phyloP scores from a whole-genome alignment of 2,888 invertebrate genomes.

The Automeris io region DNA sequence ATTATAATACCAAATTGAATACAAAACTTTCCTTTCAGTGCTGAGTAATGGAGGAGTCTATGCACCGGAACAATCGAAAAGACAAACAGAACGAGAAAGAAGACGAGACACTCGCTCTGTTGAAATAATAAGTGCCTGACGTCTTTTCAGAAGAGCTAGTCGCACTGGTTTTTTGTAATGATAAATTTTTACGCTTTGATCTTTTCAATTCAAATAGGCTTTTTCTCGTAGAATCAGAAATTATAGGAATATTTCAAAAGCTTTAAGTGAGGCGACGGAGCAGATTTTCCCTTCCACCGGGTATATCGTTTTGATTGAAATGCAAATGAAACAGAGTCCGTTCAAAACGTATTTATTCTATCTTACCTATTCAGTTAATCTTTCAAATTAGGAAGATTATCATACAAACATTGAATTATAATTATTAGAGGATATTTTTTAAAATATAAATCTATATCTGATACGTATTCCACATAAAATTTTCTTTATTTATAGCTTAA shows the following conservation, averaged over 20 bases:
- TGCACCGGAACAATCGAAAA: conserved; percentile 77
- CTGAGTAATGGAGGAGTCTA: conserved; percentile 76
- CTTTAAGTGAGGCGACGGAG: conserved; percentile 71
- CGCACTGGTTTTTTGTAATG: conserved; percentile 62
- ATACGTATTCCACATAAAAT: neutral
- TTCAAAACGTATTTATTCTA: conserved; percentile 65
- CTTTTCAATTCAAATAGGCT: conserved; percentile 76
- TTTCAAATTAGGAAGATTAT: conserved; percentile 38
- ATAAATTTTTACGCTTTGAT: conserved; percentile 75
- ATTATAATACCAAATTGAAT: conserved; percentile 79
- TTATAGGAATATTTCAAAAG: conserved; percentile 75
- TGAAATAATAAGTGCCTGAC: conserved; percentile 74
- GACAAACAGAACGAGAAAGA: conserved; percentile 71
- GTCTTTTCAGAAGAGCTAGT: conserved; percentile 67
- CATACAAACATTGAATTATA: conserved; percentile 15
- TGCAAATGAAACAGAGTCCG: conserved; percentile 73
- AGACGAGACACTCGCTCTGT: conserved; percentile 68
- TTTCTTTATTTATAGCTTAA: no score
- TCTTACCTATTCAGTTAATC: conserved; percentile 56
- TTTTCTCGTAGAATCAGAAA: conserved; percentile 69
- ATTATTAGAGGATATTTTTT: neutral
- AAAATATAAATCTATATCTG: neutral
- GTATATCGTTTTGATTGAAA: conserved; percentile 73
- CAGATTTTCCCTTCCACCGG: conserved; percentile 71
- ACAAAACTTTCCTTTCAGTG: conserved; percentile 79